These are phyloP conservation scores for Chloebia gouldiae DNA, from an alignment of 2,113 vertebrate genomes.

Conservation along the genomic window DNA sequence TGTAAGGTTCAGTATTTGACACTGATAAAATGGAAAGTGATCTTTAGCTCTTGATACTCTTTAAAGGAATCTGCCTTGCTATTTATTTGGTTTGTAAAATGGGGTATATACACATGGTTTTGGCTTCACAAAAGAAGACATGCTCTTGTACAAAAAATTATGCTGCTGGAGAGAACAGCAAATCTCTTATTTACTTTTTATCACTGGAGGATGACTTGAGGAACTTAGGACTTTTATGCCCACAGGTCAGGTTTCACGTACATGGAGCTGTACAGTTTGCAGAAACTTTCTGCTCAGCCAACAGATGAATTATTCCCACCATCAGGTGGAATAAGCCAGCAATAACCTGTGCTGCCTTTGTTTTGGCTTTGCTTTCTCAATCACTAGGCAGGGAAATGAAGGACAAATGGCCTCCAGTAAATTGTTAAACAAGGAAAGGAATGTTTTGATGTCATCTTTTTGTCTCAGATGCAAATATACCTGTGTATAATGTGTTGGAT, in stretches of 20 bases:
- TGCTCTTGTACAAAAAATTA: background rate
- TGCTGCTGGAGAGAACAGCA: background rate
- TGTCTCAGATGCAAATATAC: background rate
- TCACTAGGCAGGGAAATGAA: background rate
- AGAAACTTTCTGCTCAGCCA: constrained; percentile 20
- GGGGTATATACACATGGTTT: background rate
- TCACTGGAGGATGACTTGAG: background rate
- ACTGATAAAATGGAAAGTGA: background rate
- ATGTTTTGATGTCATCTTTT: background rate
- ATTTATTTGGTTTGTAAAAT: background rate
- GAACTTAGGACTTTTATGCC: background rate
- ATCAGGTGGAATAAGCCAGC: background rate
- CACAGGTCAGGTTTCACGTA: background rate
- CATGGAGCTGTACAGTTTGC: background rate
- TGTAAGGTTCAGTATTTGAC: background rate
- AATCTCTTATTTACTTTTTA: constrained; percentile 24
- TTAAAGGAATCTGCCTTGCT: background rate
- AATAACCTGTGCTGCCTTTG: background rate
- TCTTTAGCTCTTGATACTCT: background rate
- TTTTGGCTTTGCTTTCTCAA: constrained; percentile 1
- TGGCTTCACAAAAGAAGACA: background rate
- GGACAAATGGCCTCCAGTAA: background rate
- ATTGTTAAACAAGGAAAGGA: background rate
- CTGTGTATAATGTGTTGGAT: background rate
- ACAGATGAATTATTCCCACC: background rate